A percentile compares a stretch with the other conserved stretches of the same genome.
These are phyloP conservation scores for Drosophila rufa DNA, from an alignment of 1,140 invertebrate genomes.

Conservation along the genomic window DNA sequence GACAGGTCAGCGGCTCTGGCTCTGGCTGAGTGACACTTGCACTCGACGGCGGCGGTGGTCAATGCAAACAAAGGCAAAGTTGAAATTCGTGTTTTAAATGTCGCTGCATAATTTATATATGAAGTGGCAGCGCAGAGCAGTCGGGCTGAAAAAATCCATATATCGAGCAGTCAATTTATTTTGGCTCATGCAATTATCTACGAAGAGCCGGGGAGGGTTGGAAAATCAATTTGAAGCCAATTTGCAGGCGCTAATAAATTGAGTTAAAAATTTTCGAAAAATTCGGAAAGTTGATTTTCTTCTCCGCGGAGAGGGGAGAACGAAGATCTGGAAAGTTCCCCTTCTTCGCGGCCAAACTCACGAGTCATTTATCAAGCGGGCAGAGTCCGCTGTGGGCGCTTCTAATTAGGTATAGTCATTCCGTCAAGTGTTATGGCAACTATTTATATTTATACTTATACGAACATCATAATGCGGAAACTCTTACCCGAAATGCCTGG, in stretches of 20 bases:
- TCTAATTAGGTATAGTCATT: slow-evolving; percentile 51
- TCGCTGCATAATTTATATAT: slow-evolving; percentile 53
- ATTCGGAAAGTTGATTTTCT: slow-evolving; percentile 44
- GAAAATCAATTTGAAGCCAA: slow-evolving; percentile 78
- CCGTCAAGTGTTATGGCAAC: slow-evolving; percentile 58
- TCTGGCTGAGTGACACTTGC: slow-evolving; percentile 44
- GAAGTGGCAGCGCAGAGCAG: slow-evolving; percentile 7
- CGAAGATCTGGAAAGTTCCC: slow-evolving; percentile 1
- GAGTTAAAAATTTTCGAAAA: slow-evolving; percentile 73
- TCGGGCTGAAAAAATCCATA: slow-evolving; percentile 48
- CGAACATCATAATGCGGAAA: slow-evolving; percentile 61
- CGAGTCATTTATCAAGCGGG: slow-evolving; percentile 31
- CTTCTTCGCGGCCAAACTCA: background rate
- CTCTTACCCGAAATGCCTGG: slow-evolving; percentile 50
- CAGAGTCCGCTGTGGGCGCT: slow-evolving; percentile 51
- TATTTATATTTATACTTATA: slow-evolving; percentile 59
- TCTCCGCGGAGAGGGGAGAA: slow-evolving; percentile 13
- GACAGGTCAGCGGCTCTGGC: slow-evolving; percentile 39
- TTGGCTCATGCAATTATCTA: slow-evolving; percentile 46
- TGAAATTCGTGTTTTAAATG: slow-evolving; percentile 71
- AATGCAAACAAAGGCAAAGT: slow-evolving; percentile 59
- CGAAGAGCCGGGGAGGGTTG: slow-evolving; percentile 1
- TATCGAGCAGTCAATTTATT: slow-evolving; percentile 61
- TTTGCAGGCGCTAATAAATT: slow-evolving; percentile 77
- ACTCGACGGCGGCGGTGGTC: slow-evolving; percentile 10